Conservation (phyloP, 2,113 vertebrate genomes). For the Boulengeromyrus knoepffleri region DNA sequence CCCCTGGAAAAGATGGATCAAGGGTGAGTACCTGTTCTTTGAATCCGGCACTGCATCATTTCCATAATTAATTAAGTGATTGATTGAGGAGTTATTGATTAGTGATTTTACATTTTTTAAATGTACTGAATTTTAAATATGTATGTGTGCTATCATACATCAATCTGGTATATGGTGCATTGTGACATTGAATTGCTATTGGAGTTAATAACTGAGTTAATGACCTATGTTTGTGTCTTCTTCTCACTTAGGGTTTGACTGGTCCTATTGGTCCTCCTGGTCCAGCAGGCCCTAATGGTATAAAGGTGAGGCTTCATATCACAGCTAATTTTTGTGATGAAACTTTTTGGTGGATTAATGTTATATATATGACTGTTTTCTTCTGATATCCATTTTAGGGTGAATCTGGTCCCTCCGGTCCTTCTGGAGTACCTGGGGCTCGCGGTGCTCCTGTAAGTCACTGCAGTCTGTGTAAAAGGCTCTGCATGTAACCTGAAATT, state of each 20-base stretch:
- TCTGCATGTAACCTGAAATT: not conserved
- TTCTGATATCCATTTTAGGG: slow-evolving; percentile 58
- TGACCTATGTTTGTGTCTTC: not conserved
- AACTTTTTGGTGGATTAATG: not conserved
- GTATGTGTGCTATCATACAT: not conserved
- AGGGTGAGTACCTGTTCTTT: slow-evolving; percentile 67
- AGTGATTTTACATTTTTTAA: not conserved
- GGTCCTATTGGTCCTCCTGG: slow-evolving; percentile 93
- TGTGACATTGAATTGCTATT: not conserved
- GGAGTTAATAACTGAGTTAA: not conserved
- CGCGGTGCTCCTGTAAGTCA: slow-evolving; percentile 87
- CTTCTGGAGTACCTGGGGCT: slow-evolving; percentile 68
- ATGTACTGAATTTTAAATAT: not conserved
- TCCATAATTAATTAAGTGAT: not conserved
- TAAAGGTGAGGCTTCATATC: slow-evolving; percentile 69
- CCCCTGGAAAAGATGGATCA: slow-evolving; percentile 83
- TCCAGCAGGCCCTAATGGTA: slow-evolving; percentile 82
- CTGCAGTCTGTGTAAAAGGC: not conserved
- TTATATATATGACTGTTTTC: not conserved
- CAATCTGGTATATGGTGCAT: not conserved
- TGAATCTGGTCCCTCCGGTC: slow-evolving; percentile 78
- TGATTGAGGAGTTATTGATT: not conserved
- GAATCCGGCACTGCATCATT: not conserved
- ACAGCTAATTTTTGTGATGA: not conserved
- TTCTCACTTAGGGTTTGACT: slow-evolving; percentile 73